Conservation (phyloP, 2,888 invertebrate genomes). For the Aromia moschata region DNA sequence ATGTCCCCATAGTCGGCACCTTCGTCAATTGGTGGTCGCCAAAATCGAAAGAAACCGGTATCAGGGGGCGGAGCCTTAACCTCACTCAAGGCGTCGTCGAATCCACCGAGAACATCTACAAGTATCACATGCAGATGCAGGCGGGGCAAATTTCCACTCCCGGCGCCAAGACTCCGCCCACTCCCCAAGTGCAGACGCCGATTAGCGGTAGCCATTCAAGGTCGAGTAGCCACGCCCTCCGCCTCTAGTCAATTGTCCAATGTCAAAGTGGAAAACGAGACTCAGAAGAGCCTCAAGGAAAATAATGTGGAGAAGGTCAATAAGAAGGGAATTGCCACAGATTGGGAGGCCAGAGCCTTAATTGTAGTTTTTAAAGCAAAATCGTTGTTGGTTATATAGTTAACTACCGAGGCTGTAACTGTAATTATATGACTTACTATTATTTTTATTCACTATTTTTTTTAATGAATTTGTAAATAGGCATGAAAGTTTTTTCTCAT, state of each 20-base stretch:
- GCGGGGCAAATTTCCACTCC: slow-evolving; percentile 65
- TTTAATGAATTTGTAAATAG: slow-evolving; percentile 19
- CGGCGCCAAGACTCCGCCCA: slow-evolving; percentile 72
- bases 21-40: slow-evolving; percentile 98
- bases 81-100: slow-evolving; percentile 81
- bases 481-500: background rate
- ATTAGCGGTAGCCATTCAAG: slow-evolving; percentile 72
- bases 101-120: slow-evolving; percentile 82
- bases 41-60: slow-evolving; percentile 74
- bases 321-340: slow-evolving; percentile 18
- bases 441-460: slow-evolving; percentile 13
- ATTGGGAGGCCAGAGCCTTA: slow-evolving; percentile 26
- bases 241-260: slow-evolving; percentile 45
- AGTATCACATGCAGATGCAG: slow-evolving; percentile 84
- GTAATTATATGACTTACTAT: slow-evolving; percentile 8
- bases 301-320: slow-evolving; percentile 19
- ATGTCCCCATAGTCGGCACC: slow-evolving; percentile 93
- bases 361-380: slow-evolving; percentile 13
- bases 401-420: slow-evolving; percentile 16
- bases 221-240: slow-evolving; percentile 69
- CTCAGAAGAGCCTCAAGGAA: slow-evolving; percentile 15
- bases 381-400: slow-evolving; percentile 12
- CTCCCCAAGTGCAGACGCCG: slow-evolving; percentile 75
- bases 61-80: slow-evolving; percentile 84
- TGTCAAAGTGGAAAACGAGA: slow-evolving; percentile 32